A percentile compares a stretch with the other conserved stretches of the same genome.
phyloP scores from a whole-genome alignment of 2,888 invertebrate genomes.

The Morpho helenor region DNA sequence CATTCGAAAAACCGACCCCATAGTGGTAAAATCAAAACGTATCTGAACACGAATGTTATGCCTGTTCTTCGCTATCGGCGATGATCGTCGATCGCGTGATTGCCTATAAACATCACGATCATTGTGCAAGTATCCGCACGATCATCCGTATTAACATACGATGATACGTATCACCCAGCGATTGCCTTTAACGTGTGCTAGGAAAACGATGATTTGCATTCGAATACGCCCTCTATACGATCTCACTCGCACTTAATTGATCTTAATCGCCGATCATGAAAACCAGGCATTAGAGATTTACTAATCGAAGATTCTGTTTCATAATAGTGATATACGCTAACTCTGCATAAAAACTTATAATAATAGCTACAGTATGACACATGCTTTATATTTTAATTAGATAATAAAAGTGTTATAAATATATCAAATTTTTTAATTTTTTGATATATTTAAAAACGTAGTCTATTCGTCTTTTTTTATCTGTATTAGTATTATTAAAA shows the following conservation, averaged over 20 bases:
- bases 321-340: background rate
- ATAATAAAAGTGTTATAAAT: slow-evolving; percentile 9
- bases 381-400: slow-evolving; percentile 12
- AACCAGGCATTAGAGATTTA: slow-evolving; percentile 2
- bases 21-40: too few species aligned
- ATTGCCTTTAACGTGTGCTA: background rate
- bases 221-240: background rate
- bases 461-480: too few species aligned
- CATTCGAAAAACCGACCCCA: too few species aligned
- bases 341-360: slow-evolving; percentile 6
- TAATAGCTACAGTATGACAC: slow-evolving; percentile 19
- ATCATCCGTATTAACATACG: too few species aligned
- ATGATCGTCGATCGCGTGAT: too few species aligned
- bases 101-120: too few species aligned
- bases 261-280: background rate
- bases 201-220: background rate
- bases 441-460: too few species aligned
- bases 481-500: background rate
- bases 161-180: too few species aligned
- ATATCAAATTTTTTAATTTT: slow-evolving; percentile 6
- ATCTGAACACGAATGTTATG: too few species aligned
- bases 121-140: too few species aligned
- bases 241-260: too few species aligned
- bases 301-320: slow-evolving; percentile 1
- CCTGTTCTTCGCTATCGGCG: too few species aligned